Evolutionary conservation across 1,140 invertebrate species (phyloP).

Genomic region (Zaprionus ghesquierei): DNA sequence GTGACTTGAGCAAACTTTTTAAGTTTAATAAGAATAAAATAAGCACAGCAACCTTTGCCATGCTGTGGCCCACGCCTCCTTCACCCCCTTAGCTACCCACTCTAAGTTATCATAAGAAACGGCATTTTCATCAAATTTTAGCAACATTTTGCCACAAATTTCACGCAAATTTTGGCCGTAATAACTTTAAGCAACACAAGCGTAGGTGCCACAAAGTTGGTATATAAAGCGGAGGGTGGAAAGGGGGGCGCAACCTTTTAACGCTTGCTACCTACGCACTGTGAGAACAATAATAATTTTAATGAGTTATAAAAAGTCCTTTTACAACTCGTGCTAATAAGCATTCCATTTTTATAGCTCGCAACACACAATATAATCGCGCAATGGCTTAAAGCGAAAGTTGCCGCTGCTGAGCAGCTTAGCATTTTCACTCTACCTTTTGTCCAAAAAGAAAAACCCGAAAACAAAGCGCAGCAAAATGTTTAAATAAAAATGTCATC

Average conservation of each 20-base stretch:
- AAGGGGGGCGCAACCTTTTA: constrained; percentile 23
- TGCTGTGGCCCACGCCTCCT: background rate
- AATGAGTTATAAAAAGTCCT: constrained; percentile 70
- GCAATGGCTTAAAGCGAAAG: background rate
- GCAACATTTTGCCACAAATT: constrained; percentile 51
- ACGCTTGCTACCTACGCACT: constrained; percentile 28
- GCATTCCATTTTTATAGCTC: constrained; percentile 21
- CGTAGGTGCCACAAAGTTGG: background rate
- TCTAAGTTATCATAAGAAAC: background rate
- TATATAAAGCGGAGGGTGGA: background rate
- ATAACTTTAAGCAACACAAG: constrained; percentile 43
- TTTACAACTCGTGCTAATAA: constrained; percentile 49
- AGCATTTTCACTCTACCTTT: background rate
- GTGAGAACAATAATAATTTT: constrained; percentile 66
- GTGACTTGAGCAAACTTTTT: constrained; percentile 47
- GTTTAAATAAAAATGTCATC: constrained; percentile 8
- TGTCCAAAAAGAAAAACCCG: background rate
- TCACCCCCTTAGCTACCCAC: background rate
- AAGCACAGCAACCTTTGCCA: constrained; percentile 45
- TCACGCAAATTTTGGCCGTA: constrained; percentile 41
- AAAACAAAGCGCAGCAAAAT: background rate
- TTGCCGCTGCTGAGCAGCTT: too few relatives aligned
- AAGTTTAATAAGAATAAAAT: constrained; percentile 48
- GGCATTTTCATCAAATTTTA: constrained; percentile 34
- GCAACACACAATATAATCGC: constrained; percentile 11